A percentile compares a stretch with the other conserved stretches of the same genome.
Conservation (phyloP, 2,888 invertebrate species). For the Fragum whitleyi region DNA sequence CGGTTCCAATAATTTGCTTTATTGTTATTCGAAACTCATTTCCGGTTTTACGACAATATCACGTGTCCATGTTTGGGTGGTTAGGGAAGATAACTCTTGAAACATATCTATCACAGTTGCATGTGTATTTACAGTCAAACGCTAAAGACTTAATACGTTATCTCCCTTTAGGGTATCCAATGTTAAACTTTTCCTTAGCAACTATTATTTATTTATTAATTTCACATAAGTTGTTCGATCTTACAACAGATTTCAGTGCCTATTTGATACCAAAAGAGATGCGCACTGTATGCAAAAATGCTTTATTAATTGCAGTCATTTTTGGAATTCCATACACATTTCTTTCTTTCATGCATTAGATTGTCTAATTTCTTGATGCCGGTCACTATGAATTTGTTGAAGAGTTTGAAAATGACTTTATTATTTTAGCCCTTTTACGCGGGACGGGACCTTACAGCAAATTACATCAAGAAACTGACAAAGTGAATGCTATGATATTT, state of each 20-base stretch:
- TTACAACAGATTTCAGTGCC: slow-evolving; percentile 74
- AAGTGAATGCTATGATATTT: too few species aligned
- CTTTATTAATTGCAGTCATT: slow-evolving; percentile 12
- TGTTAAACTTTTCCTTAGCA: slow-evolving; percentile 75
- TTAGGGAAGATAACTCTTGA: slow-evolving; percentile 80
- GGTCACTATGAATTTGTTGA: too few species aligned
- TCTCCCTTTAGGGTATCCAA: slow-evolving; percentile 68
- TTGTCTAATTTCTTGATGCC: too few species aligned
- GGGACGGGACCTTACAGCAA: too few species aligned
- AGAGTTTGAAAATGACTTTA: too few species aligned
- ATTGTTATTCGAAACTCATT: slow-evolving; percentile 74
- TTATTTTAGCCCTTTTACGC: too few species aligned
- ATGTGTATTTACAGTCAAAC: slow-evolving; percentile 78
- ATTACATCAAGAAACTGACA: too few species aligned
- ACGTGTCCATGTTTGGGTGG: slow-evolving; percentile 74
- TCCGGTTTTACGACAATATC: slow-evolving; percentile 67
- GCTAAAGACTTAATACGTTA: slow-evolving; percentile 76
- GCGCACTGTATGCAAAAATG: slow-evolving; percentile 47
- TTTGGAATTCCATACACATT: slow-evolving; percentile 43
- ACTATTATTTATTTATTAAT: slow-evolving; percentile 75
- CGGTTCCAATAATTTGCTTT: slow-evolving; percentile 72
- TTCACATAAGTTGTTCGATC: slow-evolving; percentile 71
- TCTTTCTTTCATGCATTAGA: neutral
- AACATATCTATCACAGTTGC: slow-evolving; percentile 79
- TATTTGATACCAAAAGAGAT: slow-evolving; percentile 72